phyloP scores from a whole-genome alignment of 2,888 invertebrate genomes.

The Drepana falcataria region DNA sequence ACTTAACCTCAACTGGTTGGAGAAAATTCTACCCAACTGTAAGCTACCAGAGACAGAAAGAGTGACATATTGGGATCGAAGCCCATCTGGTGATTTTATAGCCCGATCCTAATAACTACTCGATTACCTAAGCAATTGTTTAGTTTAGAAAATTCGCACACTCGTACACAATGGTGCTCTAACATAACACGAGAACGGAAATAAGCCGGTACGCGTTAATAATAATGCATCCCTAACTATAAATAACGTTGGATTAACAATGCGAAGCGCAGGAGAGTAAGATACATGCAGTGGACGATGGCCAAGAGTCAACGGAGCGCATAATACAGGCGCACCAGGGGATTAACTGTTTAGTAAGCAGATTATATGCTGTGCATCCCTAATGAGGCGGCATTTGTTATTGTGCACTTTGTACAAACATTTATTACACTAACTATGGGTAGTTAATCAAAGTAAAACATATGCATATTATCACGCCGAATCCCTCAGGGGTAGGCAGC shows the following conservation, averaged over 20 bases:
- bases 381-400: slow-evolving; percentile 24
- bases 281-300: slow-evolving; percentile 53
- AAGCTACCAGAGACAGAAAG: too few relatives aligned
- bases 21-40: too few relatives aligned
- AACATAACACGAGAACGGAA: slow-evolving; percentile 4
- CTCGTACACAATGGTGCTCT: too few relatives aligned
- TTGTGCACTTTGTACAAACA: not conserved
- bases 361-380: slow-evolving; percentile 42
- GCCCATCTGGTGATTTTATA: too few relatives aligned
- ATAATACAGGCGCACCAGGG: slow-evolving; percentile 41
- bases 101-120: too few relatives aligned
- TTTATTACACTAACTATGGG: not conserved
- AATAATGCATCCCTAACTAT: slow-evolving; percentile 40
- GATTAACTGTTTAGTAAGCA: slow-evolving; percentile 56
- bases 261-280: slow-evolving; percentile 39
- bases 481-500: too few relatives aligned
- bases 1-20: too few relatives aligned
- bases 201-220: slow-evolving; percentile 7
- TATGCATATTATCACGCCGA: too few relatives aligned
- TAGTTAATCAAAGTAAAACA: too few relatives aligned
- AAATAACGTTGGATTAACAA: slow-evolving; percentile 65
- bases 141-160: too few relatives aligned
- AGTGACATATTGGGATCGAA: too few relatives aligned
- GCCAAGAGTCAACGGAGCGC: slow-evolving; percentile 58
- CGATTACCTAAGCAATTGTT: too few relatives aligned